Evolutionary conservation across 2,797 vertebrate species (phyloP), one percentile per base, ranked within the genome.

Genomic region (Sparidentex hasta): DNA sequence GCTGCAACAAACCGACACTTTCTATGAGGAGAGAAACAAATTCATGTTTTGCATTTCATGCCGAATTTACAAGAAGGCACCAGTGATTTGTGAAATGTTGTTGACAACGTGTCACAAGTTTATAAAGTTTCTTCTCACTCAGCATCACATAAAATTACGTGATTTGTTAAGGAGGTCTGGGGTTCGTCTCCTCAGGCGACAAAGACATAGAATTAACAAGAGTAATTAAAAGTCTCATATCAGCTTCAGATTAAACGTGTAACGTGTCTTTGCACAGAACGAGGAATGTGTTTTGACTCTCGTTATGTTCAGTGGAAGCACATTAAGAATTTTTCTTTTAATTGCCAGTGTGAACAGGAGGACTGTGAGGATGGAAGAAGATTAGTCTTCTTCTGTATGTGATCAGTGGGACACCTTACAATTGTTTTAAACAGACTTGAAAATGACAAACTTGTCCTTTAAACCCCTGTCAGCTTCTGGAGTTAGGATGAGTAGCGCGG

Each of bases 401-500:
- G 29, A 33, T 65, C 21, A 18, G 18, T 20, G 29, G 3, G 1
- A 7, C 25, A 47, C 48, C 62, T 57, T 63, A 58, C 17, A 57
- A 0, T 4, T 54, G 25, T 5, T 50, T 54, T 20, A 14, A 50
- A 17, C 48, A 0, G 52, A 58, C 3, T 54, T 59, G 41, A 12
- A 58, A 51, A 66, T 23, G 18, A 0, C n/a, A 25, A 66, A 58
- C 6, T 20, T 65, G 1, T 58, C 65, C 69, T 77, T 80, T 23
- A 56, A 78, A 61, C 44, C n/a, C 62, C n/a, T 25, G 11, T 52
- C 44, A 46, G 46, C 68, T 75, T 75, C 46, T 2, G 18, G 20
- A 61, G 11, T 23, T 14, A 7, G 50, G 67, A 61, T 56, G 59
- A 61, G 74, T 58, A 71, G 52, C 62, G 62, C 8, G 16, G 21